A percentile compares a stretch with the other conserved stretches of the same genome.
phyloP scores from a whole-genome alignment of 2,113 vertebrate genomes.

The Alaudala cheleensis region DNA sequence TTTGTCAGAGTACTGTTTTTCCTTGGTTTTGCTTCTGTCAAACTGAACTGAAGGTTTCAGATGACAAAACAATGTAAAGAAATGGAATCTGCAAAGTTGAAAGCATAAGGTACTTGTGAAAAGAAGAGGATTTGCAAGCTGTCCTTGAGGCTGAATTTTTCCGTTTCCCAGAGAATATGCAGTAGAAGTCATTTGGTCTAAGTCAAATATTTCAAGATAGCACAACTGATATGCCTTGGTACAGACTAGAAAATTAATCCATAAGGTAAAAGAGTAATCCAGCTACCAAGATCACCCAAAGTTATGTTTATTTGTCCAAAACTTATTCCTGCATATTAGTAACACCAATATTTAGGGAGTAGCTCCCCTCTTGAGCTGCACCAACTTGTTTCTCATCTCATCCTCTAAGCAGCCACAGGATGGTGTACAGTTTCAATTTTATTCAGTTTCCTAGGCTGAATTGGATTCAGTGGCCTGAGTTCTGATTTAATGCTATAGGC shows the following conservation, averaged over 20 bases:
- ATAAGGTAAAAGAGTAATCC: neutral
- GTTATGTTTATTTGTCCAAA: neutral
- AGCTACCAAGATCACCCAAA: neutral
- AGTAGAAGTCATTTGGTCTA: neutral
- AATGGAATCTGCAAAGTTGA: neutral
- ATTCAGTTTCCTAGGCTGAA: neutral
- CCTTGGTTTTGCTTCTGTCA: neutral
- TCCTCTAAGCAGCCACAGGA: neutral
- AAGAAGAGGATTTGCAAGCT: neutral
- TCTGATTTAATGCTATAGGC: neutral
- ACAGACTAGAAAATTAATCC: neutral
- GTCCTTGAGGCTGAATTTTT: neutral
- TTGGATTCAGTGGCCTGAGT: neutral
- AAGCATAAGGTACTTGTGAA: neutral
- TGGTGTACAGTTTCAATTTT: neutral
- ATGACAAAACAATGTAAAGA: neutral
- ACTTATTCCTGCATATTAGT: neutral
- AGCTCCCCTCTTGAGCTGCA: neutral
- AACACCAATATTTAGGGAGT: neutral
- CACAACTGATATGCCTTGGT: neutral
- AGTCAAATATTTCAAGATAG: neutral
- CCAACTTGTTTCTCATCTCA: neutral
- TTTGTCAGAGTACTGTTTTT: neutral
- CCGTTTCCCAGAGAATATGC: neutral
- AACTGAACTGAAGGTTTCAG: neutral